phyloP scores from a whole-genome alignment of 2,888 invertebrate genomes.

The Diaphora mendica region DNA sequence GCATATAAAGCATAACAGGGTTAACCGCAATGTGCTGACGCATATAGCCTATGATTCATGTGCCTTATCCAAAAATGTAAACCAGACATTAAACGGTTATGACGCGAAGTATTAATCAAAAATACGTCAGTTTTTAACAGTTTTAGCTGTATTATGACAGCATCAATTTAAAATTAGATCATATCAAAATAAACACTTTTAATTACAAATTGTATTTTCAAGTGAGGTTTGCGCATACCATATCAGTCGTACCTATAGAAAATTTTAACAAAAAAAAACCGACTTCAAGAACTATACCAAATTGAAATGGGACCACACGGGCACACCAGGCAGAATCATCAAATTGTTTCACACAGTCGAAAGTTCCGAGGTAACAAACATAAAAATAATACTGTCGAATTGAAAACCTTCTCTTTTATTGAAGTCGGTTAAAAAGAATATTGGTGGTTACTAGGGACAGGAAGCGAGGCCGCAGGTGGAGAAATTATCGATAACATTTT shows the following conservation, averaged over 20 bases:
- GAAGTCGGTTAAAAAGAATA: too few relatives aligned
- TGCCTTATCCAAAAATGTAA: neutral
- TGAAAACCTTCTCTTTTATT: too few relatives aligned
- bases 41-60: neutral
- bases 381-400: too few relatives aligned
- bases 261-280: too few relatives aligned
- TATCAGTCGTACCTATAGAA: too few relatives aligned
- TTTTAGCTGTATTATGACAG: neutral
- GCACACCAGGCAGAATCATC: too few relatives aligned
- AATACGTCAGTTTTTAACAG: neutral
- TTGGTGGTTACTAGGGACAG: neutral
- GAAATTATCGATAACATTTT: neutral
- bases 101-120: neutral
- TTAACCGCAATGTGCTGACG: slow-evolving; percentile 9
- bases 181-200: neutral
- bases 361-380: too few relatives aligned
- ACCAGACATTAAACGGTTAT: slow-evolving; percentile 1
- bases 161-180: neutral
- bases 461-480: neutral
- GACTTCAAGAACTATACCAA: too few relatives aligned
- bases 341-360: too few relatives aligned
- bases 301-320: too few relatives aligned
- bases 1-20: neutral
- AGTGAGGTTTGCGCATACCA: too few relatives aligned
- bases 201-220: too few relatives aligned